These are phyloP conservation scores for Engystomops pustulosus DNA, from an alignment of 2,113 vertebrate species.

Conservation along the genomic window DNA sequence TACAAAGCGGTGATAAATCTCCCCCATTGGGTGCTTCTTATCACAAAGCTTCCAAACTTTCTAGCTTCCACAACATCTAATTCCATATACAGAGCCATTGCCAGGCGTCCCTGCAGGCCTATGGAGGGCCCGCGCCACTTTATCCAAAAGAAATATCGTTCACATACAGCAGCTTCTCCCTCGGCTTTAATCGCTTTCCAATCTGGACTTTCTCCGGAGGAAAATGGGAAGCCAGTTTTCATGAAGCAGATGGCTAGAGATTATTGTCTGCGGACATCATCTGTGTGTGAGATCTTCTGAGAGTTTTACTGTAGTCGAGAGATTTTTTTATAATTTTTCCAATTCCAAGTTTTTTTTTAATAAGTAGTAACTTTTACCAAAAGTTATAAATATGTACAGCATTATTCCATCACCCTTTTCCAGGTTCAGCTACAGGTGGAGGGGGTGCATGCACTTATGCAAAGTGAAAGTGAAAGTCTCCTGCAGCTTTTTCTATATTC, in stretches of 20 bases:
- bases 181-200: slow-evolving; percentile 18
- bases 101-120: neutral
- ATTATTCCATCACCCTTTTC: too few relatives aligned
- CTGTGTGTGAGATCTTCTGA: slow-evolving; percentile 40
- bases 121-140: neutral
- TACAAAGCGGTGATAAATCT: too few relatives aligned
- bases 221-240: slow-evolving; percentile 33
- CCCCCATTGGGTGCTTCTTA: neutral
- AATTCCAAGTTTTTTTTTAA: too few relatives aligned
- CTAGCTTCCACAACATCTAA: neutral
- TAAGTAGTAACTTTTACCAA: too few relatives aligned
- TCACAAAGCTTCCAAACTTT: neutral
- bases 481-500: too few relatives aligned
- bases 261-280: slow-evolving; percentile 41
- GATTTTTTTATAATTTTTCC: too few relatives aligned
- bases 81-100: neutral
- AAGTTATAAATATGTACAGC: too few relatives aligned
- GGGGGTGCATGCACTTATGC: too few relatives aligned
- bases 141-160: slow-evolving; percentile 10
- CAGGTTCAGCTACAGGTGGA: too few relatives aligned
- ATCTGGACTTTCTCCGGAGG: slow-evolving; percentile 3
- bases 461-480: too few relatives aligned
- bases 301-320: slow-evolving; percentile 1
- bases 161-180: neutral
- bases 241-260: slow-evolving; percentile 44